Conservation (phyloP, 2,113 vertebrate genomes). For the Nothocercus julius region DNA sequence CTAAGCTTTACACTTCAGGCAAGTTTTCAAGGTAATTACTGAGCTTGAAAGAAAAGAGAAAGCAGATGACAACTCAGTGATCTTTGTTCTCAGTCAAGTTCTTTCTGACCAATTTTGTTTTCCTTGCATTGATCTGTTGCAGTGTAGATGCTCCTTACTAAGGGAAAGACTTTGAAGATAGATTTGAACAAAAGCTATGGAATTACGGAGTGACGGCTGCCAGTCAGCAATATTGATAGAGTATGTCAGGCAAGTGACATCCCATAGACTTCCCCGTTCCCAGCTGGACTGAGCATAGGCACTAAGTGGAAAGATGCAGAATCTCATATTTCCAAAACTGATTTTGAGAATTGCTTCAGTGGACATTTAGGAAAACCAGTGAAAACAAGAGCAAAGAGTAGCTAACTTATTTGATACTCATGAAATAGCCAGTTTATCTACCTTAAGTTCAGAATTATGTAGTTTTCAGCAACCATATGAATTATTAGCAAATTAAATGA, state of each 20-base stretch:
- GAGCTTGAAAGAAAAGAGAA: background rate
- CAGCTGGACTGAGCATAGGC: background rate
- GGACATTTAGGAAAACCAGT: accelerated
- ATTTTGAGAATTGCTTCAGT: background rate
- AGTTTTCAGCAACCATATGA: background rate
- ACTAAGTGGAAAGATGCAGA: background rate
- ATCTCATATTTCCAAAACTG: background rate
- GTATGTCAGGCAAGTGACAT: background rate
- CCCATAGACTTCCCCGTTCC: background rate
- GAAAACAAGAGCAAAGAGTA: background rate
- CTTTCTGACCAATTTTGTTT: background rate
- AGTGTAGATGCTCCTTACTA: background rate
- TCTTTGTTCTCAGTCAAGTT: background rate
- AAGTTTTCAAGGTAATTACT: background rate
- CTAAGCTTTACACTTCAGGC: background rate
- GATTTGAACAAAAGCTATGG: background rate
- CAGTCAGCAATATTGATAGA: background rate
- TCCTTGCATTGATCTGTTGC: background rate
- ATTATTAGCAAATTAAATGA: background rate
- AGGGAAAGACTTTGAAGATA: background rate
- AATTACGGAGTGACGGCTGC: background rate
- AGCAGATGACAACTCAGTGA: background rate
- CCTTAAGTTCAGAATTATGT: background rate
- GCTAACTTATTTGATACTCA: background rate
- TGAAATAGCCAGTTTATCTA: background rate